A percentile compares a stretch with the other conserved stretches of the same genome.
Evolutionary conservation across 2,797 vertebrate genomes (phyloP).

Genomic region (Myotis pilosus): DNA sequence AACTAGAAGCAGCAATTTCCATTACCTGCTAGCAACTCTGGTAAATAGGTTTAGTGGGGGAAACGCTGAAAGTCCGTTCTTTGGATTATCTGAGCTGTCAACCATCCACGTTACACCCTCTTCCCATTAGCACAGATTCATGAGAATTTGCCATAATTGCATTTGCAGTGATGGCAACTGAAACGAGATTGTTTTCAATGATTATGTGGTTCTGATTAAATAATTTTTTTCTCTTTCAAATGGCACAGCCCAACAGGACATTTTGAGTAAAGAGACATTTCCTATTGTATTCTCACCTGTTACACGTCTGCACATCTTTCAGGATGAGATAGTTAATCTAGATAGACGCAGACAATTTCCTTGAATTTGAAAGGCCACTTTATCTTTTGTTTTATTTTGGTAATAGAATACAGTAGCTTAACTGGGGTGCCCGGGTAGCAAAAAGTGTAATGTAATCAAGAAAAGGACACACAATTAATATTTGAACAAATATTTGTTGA

Average conservation of each 20-base stretch:
- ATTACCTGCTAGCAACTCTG: slow-evolving; percentile 55
- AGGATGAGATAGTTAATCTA: neutral
- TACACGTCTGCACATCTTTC: neutral
- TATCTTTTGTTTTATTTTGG: neutral
- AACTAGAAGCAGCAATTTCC: slow-evolving; percentile 43
- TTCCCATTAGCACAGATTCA: slow-evolving; percentile 30
- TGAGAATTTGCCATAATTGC: slow-evolving; percentile 53
- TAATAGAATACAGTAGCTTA: neutral
- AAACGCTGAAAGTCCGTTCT: slow-evolving; percentile 59
- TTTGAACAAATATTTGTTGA: slow-evolving; percentile 8
- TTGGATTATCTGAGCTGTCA: slow-evolving; percentile 40
- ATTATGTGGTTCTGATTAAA: slow-evolving; percentile 20
- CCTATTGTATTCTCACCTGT: neutral
- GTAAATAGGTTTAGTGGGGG: slow-evolving; percentile 45
- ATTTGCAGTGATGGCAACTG: slow-evolving; percentile 48
- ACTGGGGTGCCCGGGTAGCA: neutral
- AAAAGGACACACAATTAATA: slow-evolving; percentile 4
- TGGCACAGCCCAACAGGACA: neutral
- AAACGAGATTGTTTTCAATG: neutral
- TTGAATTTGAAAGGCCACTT: slow-evolving; percentile 26
- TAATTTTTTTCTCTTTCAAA: slow-evolving; percentile 19
- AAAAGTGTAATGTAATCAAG: neutral
- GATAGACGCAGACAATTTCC: neutral
- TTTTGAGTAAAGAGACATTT: slow-evolving; percentile 36
- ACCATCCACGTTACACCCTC: neutral